Evolutionary conservation across 2,797 vertebrate species (phyloP), one percentile per base, ranked within the genome.

Genomic region (Bufotes viridis): DNA sequence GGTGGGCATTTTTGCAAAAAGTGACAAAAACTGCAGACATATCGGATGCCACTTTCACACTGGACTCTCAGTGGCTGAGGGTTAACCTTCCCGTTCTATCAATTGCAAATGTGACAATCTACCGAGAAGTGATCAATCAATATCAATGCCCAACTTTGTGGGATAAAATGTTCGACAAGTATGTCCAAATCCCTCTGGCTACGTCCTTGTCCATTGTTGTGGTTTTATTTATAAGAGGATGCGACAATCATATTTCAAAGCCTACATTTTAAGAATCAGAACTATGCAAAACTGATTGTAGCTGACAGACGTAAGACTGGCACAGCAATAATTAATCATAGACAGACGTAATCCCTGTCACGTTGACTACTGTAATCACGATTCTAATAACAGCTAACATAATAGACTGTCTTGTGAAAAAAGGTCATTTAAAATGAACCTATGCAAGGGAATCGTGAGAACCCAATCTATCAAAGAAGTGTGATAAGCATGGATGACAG

Each of bases 361-460:
- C 53, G 74, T 24, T 17, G 74, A 53, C 20, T 51, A 55, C 12
- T 55, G 60, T 65, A 63, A 34, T 81, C 12, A 29, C 65, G 42
- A 63, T 67, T 51, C 34, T 49, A 65, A 65, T 81, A 81, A 81
- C 29, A 65, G 20, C 60, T 81, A n/a, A 55, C 42, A 63, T 81
- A 81, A 81, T 60, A 61, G 24, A 60, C 24, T 80, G 12, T 61
- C 74, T 55, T 78, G 74, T 78, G 58, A 8, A 65, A n/a, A 65
- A 49, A 81, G 60, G 58, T 49, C 60, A 63, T 65, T 3, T 65
- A 81, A 18, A 67, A n/a, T 24, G 14, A 81, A 81, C 42, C 20
- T 65, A 49, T 14, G 60, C 34, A 22, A 22, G 7, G 22, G 7
- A 81, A 49, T 51, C 11, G 61, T 49, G 18, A 61, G 13, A 65